Base-by-base conservation (phyloP, 2,888 invertebrate species). In the Catocala sponsa region DNA sequence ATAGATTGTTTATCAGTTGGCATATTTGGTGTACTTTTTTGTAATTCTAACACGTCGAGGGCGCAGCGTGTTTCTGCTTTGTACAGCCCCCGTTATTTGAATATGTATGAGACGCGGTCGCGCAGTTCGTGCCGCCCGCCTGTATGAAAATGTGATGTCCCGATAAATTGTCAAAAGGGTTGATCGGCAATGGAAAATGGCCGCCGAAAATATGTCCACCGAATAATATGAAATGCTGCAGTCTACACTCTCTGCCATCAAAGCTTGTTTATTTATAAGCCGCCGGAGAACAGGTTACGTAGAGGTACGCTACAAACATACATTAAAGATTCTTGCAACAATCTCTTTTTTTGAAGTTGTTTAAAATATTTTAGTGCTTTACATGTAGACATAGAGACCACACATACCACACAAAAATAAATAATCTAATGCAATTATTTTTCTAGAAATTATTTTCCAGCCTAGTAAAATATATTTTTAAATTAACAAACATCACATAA, bases 151-250 rank as follows among this genome's bases (percentile, higher is more conserved):
- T 92, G 91, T 91, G 91, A 92, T 91, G 91, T 87, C 83, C 91
- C 91, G 92, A 93, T 92, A 93, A 93, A 92, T 92, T 92, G 93
- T 91, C 92, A 92, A 91, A 92, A 91, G 91, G 91, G 88, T 91
- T 91, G 90, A 91, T 91, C 89, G 88, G 86, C 87, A 86, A 86
- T 88, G 89, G 87, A 87, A 88, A 90, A 90, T 88, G 85, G 87
- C 85, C 82, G 82, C 82, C 82, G 81, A 87, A 89, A 85, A 87
- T 87, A 85, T 87, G 85, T 82, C 80, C 82, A 82, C 70, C 77
- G 80, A 84, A 84, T 83, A 83, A 86, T 85, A 84, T 84, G 81
- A 82, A 81, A 83, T 77, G 81, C 76, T 79, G 68, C 70, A 79
- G 85, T 82, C 81, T 75, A 74, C 68, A 80, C 77, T 84, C 79